Evolutionary conservation across 2,797 vertebrate species (phyloP), one percentile per base, ranked within the genome.

Genomic region (Myotis vivesi): DNA sequence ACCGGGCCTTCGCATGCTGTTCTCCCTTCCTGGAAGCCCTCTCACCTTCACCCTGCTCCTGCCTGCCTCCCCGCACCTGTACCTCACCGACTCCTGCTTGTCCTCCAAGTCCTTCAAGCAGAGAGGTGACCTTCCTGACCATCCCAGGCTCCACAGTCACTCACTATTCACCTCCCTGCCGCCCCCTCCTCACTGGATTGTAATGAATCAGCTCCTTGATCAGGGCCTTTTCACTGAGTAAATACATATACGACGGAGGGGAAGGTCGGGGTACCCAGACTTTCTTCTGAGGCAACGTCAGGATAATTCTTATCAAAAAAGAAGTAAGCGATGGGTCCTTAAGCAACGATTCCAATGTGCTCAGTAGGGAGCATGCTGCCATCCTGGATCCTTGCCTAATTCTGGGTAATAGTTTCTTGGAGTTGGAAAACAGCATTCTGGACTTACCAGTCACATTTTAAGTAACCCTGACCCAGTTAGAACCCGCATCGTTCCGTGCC

Each of bases 131-230:
- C 12, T 66, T 92, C 85, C 49, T 44, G 38, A 59, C 36, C 79
- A 59, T 84, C n/a, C 44, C 69, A 69, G 72, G 55, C 12, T 53
- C 33, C 36, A 15, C 25, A 11, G 55, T 10, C 6, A 20, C 7
- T 1, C 17, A 28, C 28, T 6, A 1, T 20, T 15, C n/a, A 9
- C 13, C 16, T 38, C 3, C 16, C 57, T 22, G 28, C 15, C 5
- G 13, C 8, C 4, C 0, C 6, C 4, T 20, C 8, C 6, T 7
- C 55, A 4, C 16, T 22, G 69, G n/a, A 30, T 20, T 41, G 0
- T 28, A 25, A 38, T 15, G n/a, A 62, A 51, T 22, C 16, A 8
- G 41, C 28, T 72, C 44, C 57, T 11, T 6, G 25, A 36, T 12
- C 49, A 38, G 46, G 22, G 25, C 22, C 22, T 57, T 66, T 71